Percentiles rank a stretch among this genome's conserved stretches.
Conservation (phyloP, 2,797 vertebrate species). For the Brachyrhaphis roseni region DNA sequence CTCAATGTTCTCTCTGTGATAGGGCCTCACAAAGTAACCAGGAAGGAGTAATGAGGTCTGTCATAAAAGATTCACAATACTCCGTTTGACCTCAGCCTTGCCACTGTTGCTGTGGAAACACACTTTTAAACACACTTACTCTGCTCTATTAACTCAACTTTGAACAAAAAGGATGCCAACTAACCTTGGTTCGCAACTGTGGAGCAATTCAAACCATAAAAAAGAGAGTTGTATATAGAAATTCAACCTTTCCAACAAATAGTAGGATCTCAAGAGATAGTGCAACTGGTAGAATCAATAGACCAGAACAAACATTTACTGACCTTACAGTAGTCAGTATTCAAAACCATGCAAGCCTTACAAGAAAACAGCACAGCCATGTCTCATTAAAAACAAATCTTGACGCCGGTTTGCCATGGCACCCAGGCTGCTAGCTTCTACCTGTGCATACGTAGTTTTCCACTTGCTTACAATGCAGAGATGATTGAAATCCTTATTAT, state of each 20-base stretch:
- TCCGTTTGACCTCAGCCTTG: constrained; percentile 40
- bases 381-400: constrained; percentile 74
- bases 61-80: constrained; percentile 73
- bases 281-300: constrained; percentile 17
- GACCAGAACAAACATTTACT: constrained; percentile 40
- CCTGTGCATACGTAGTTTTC: constrained; percentile 61
- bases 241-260: neutral
- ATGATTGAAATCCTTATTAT: constrained; percentile 56
- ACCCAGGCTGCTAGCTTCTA: constrained; percentile 39
- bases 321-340: constrained; percentile 48
- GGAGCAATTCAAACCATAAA: constrained; percentile 6
- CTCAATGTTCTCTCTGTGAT: constrained; percentile 22
- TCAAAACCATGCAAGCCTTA: constrained; percentile 52
- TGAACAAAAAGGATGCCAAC: constrained; percentile 26
- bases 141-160: constrained; percentile 17
- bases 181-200: constrained; percentile 7
- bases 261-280: neutral
- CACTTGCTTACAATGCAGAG: constrained; percentile 40
- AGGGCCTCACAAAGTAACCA: constrained; percentile 41
- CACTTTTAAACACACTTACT: constrained; percentile 46
- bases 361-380: constrained; percentile 46
- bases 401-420: constrained; percentile 63
- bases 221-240: neutral
- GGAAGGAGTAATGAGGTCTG: constrained; percentile 64
- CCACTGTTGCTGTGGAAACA: constrained; percentile 67